Conservation (phyloP, 2,113 vertebrate species). For the Pseudorhombus dupliciocellatus region DNA sequence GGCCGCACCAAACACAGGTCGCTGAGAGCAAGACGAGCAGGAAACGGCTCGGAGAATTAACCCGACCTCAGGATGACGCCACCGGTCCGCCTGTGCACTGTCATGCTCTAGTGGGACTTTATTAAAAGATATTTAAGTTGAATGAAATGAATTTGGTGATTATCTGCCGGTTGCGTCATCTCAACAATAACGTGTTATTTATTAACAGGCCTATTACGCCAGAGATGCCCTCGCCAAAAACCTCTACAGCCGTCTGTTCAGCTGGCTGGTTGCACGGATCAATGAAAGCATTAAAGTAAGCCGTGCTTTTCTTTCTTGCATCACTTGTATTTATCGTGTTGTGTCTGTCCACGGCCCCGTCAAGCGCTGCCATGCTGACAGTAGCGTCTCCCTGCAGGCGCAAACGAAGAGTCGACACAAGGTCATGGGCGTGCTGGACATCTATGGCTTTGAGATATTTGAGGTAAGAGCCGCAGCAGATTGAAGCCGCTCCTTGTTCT, state of each 20-base stretch:
- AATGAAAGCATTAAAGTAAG: constrained; percentile 98
- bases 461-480: constrained; percentile 85
- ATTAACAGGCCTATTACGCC: constrained; percentile 92
- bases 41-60: background rate
- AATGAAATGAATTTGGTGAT: background rate
- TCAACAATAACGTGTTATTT: constrained; percentile 12
- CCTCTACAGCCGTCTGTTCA: constrained; percentile 95
- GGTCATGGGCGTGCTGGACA: constrained; percentile 99
- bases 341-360: background rate
- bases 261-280: constrained; percentile 95
- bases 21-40: background rate
- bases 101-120: background rate
- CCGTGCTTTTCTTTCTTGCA: background rate
- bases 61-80: background rate
- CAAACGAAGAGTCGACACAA: constrained; percentile 95
- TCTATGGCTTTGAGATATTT: constrained; percentile 99
- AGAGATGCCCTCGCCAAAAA: constrained; percentile 98
- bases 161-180: background rate
- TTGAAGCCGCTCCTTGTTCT: constrained; percentile 1
- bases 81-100: background rate
- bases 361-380: background rate
- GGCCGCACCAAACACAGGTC: background rate
- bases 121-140: background rate
- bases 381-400: constrained; percentile 81
- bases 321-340: background rate